Conservation (phyloP, 2,797 vertebrate species). For the Vireo griseus region DNA sequence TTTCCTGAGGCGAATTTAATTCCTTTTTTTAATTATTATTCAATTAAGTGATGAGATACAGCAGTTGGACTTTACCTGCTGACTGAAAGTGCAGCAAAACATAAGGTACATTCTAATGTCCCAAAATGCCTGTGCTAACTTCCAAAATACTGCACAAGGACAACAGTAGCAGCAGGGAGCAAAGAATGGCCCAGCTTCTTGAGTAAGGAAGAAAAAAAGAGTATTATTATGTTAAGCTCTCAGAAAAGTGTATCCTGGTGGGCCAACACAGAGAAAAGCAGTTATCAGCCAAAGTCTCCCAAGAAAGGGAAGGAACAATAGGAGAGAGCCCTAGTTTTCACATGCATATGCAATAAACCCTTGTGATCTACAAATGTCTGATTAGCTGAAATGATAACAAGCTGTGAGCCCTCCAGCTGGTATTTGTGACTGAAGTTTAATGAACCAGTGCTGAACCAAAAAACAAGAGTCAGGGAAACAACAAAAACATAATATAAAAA, state of each 20-base stretch:
- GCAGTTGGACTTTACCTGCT: background rate
- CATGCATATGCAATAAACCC: background rate
- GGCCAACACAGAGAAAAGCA: background rate
- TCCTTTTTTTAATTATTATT: background rate
- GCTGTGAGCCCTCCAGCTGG: background rate
- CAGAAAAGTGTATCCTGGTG: background rate
- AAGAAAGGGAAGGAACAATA: background rate
- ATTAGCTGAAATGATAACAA: constrained; percentile 9
- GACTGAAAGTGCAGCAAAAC: background rate
- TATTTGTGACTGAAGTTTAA: constrained; percentile 1
- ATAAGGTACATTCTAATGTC: background rate
- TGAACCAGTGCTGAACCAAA: background rate
- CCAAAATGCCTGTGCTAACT: background rate
- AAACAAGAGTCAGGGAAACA: background rate
- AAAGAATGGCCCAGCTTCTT: background rate
- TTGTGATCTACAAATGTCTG: background rate
- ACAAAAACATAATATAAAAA: background rate
- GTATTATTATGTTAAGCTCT: background rate
- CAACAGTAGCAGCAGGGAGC: background rate
- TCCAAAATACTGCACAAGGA: background rate
- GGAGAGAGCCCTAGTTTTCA: background rate
- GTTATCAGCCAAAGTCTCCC: background rate
- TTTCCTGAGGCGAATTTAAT: background rate
- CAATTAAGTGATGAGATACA: background rate
- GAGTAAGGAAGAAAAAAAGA: background rate